A percentile compares a stretch with the other conserved stretches of the same genome.
phyloP scores from a whole-genome alignment of 2,113 vertebrate species.

The Oreocharis arfaki region DNA sequence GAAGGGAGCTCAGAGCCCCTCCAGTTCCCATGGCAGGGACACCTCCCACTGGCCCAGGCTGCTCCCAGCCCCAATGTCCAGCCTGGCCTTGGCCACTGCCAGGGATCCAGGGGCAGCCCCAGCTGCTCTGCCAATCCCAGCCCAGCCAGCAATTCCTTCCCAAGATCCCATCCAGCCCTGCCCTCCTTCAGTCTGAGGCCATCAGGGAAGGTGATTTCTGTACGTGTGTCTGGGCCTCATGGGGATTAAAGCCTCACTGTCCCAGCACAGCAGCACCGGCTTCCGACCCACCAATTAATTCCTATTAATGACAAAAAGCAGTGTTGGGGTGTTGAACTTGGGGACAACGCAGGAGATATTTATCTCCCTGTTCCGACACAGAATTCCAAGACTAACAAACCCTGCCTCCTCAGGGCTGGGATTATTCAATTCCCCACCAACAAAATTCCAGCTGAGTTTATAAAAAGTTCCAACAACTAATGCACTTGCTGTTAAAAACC shows the following conservation, averaged over 20 bases:
- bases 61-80: neutral
- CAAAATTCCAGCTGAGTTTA: neutral
- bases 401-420: neutral
- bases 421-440: neutral
- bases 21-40: neutral
- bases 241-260: neutral
- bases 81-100: neutral
- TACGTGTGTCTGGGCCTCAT: too few species aligned
- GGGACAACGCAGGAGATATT: neutral
- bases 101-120: neutral
- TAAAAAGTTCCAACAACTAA: neutral
- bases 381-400: neutral
- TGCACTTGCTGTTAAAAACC: neutral
- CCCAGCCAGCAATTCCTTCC: neutral
- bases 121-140: neutral
- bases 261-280: neutral
- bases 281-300: neutral
- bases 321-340: neutral
- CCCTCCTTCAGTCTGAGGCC: neutral
- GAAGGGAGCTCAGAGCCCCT: fast-evolving
- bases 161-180: fast-evolving
- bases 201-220: neutral
- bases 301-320: neutral
- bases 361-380: neutral
- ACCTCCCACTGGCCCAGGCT: neutral